phyloP scores from a whole-genome alignment of 2,797 vertebrate genomes.

The Xiphophorus birchmanni region DNA sequence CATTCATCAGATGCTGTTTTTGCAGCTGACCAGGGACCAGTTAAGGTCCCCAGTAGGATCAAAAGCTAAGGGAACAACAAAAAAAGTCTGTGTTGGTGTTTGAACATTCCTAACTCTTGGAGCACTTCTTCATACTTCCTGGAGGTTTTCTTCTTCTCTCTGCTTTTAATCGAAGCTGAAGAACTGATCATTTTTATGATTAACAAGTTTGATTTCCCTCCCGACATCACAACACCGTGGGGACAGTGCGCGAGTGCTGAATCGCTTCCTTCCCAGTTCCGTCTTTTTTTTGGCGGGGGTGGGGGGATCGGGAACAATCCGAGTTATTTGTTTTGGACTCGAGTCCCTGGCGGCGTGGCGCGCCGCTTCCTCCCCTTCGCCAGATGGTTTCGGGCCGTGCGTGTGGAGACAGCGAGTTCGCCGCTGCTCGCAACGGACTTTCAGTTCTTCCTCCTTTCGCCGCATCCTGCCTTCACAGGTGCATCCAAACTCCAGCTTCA shows the following conservation, averaged over 20 bases:
- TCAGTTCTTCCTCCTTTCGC: constrained; percentile 14
- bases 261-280: constrained; percentile 58
- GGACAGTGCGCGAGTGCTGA: constrained; percentile 22
- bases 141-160: not conserved
- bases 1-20: constrained; percentile 12
- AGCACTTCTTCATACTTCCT: not conserved
- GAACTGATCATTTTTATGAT: not conserved
- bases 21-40: constrained; percentile 15
- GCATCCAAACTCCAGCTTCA: constrained; percentile 10
- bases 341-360: constrained; percentile 31
- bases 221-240: not conserved
- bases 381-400: constrained; percentile 42
- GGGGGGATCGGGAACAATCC: constrained; percentile 27
- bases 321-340: constrained; percentile 43
- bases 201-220: constrained; percentile 16
- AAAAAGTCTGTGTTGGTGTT: not conserved
- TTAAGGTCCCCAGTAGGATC: not conserved
- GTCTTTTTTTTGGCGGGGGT: constrained; percentile 7
- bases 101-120: not conserved
- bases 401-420: constrained; percentile 40
- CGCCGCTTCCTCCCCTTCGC: constrained; percentile 34
- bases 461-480: constrained; percentile 51
- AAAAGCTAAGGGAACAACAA: not conserved
- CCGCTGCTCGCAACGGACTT: constrained; percentile 11
- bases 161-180: not conserved